Percentiles rank a stretch among this genome's conserved stretches.
phyloP scores from a whole-genome alignment of 2,888 invertebrate genomes.

The Choristoneura rosaceana region DNA sequence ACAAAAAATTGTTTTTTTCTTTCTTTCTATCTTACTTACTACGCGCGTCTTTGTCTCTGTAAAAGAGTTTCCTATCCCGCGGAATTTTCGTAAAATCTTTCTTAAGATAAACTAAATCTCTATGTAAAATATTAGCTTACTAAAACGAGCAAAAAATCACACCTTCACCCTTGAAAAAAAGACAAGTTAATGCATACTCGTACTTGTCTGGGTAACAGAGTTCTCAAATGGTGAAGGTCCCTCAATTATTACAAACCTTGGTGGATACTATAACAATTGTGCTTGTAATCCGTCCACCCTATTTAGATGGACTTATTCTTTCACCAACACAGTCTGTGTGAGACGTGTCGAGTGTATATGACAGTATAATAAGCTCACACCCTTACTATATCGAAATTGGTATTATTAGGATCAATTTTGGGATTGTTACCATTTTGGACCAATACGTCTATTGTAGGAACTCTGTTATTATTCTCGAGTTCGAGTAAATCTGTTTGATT shows the following conservation, averaged over 20 bases:
- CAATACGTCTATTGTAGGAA: constrained; percentile 19
- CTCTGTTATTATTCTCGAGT: constrained; percentile 10
- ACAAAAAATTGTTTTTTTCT: no score
- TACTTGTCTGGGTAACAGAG: neutral
- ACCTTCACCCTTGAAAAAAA: no score
- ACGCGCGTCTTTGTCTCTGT: no score
- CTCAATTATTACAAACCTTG: constrained; percentile 40
- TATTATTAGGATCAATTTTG: constrained; percentile 69
- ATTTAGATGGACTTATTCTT: constrained; percentile 47
- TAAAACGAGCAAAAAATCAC: no score
- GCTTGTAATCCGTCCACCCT: constrained; percentile 47
- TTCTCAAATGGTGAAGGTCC: constrained; percentile 12
- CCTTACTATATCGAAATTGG: constrained; percentile 67
- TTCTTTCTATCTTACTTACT: no score
- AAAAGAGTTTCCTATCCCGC: no score
- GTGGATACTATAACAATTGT: constrained; percentile 57
- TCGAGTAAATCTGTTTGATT: neutral
- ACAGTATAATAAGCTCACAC: constrained; percentile 82
- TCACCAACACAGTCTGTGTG: constrained; percentile 55
- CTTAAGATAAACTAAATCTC: no score
- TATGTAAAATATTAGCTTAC: no score
- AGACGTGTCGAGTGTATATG: constrained; percentile 72
- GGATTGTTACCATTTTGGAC: constrained; percentile 44
- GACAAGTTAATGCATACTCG: no score
- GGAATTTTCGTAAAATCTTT: no score